These are phyloP conservation scores for Apodemia duryi DNA, from an alignment of 2,888 invertebrate genomes.

Conservation along the genomic window DNA sequence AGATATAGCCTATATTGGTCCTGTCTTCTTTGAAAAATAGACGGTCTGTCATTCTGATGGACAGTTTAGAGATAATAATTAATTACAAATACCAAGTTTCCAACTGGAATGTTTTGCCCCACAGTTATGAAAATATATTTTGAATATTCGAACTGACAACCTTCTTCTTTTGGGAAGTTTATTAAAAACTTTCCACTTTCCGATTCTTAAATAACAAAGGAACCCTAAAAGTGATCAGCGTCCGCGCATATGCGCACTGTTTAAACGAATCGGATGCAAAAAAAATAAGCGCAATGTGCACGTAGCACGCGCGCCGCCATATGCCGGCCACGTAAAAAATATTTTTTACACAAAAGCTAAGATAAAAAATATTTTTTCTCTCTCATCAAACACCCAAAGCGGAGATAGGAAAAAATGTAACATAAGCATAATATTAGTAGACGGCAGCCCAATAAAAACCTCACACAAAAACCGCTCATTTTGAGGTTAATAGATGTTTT, in stretches of 20 bases:
- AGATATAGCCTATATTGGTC: too few species aligned
- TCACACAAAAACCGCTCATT: slow-evolving; percentile 58
- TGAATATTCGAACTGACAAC: too few species aligned
- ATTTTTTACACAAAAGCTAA: slow-evolving; percentile 18
- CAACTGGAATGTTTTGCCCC: too few species aligned
- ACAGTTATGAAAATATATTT: too few species aligned
- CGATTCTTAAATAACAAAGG: slow-evolving; percentile 5
- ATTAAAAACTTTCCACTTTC: background rate
- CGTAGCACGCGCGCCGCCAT: slow-evolving; percentile 69
- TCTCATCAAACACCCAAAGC: slow-evolving; percentile 61
- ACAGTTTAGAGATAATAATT: too few species aligned
- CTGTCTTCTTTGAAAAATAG: too few species aligned
- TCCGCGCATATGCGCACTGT: slow-evolving; percentile 64
- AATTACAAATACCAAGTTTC: too few species aligned
- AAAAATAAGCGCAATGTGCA: slow-evolving; percentile 74
- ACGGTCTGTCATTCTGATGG: too few species aligned
- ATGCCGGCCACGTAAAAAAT: slow-evolving; percentile 42
- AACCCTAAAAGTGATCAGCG: slow-evolving; percentile 47
- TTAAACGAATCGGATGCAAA: slow-evolving; percentile 75
- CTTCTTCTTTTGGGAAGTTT: background rate
- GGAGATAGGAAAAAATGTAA: slow-evolving; percentile 71
- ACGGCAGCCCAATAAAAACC: slow-evolving; percentile 59
- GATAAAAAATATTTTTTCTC: slow-evolving; percentile 55
- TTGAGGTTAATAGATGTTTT: slow-evolving; percentile 65
- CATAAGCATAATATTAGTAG: slow-evolving; percentile 77